phyloP scores from a whole-genome alignment of 2,113 vertebrate genomes.

The Marcusenius ussheri region DNA sequence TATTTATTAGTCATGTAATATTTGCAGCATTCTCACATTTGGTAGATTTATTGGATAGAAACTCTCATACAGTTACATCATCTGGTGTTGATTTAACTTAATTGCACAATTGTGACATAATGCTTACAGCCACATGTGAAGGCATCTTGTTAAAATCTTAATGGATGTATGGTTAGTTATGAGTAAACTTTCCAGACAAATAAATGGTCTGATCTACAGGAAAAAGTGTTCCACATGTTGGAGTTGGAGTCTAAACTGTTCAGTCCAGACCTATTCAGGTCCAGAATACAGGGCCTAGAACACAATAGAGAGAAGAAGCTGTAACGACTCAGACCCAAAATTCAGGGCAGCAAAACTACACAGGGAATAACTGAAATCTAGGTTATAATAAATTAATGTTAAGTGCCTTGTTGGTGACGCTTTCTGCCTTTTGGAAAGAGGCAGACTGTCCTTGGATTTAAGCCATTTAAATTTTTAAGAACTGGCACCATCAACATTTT shows the following conservation, averaged over 20 bases:
- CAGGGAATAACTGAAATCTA: slow-evolving; percentile 20
- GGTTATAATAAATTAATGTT: slow-evolving; percentile 25
- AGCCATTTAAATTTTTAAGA: background rate
- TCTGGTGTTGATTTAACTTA: background rate
- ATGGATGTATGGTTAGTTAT: background rate
- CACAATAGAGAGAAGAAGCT: background rate
- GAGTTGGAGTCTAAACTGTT: background rate
- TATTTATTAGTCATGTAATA: background rate
- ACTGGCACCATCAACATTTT: background rate
- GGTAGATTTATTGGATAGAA: background rate
- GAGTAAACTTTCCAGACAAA: background rate
- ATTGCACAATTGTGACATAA: background rate
- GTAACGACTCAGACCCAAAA: background rate
- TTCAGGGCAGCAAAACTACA: slow-evolving; percentile 15
- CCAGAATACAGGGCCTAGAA: background rate
- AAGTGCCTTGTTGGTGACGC: slow-evolving; percentile 9
- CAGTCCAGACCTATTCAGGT: background rate
- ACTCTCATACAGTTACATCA: background rate
- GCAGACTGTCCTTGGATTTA: background rate
- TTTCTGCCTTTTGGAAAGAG: slow-evolving; percentile 5
- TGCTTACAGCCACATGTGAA: background rate
- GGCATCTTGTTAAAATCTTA: background rate
- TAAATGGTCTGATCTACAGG: background rate
- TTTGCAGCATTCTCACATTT: background rate
- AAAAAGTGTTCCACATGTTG: background rate